Base-by-base conservation (phyloP, 1,140 invertebrate species). In the Diorhabda carinulata region DNA sequence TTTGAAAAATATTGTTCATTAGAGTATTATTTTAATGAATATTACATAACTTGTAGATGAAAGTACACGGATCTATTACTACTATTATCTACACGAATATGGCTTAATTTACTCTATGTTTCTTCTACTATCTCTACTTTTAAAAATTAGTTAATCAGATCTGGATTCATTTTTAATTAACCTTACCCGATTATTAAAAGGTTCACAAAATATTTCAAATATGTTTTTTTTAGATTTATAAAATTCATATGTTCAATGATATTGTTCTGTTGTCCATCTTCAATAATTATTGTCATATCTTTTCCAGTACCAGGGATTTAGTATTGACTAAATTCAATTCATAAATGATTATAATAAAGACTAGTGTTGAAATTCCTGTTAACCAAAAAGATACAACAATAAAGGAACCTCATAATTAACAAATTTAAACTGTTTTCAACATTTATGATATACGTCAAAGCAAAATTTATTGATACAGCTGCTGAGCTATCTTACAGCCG, bases 301-400 rank as follows among this genome's bases (percentile, higher is more conserved):
- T 64, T 64, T 64, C 40, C 52, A 25, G 8, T 56, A 64, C 6
- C 63, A 64, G 44, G 5, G 6, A 8, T 52, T 52, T 8, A 52
- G 47, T 8, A 52, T 52, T 9, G 5, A 52, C 47, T 8, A 52
- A 6, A 52, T 8, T 3, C n/a, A 4, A 5, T 52, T 4, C 6
- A 52, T n/a, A 3, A 52, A 52, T 4, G 3, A 52, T 8, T 52
- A 4, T 0, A 52, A 3, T 52, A 52, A 52, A n/a, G 2, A 52
- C 6, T 52, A 52, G n/a, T 52, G 2, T 52, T 4, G n/a, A 52
- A 52, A 45, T 5, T 40, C n/a, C 65, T 67, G 57, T 60, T 44
- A 52, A 67, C 59, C 47, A 67, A 67, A 60, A 67, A 67, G 65
- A 60, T 44, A 67, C 43, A 59, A 66, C 64, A 66, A 67, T 59